A percentile compares a stretch with the other conserved stretches of the same genome.
Conservation (phyloP, 2,797 vertebrate species). For the Bradypodion ventrale region DNA sequence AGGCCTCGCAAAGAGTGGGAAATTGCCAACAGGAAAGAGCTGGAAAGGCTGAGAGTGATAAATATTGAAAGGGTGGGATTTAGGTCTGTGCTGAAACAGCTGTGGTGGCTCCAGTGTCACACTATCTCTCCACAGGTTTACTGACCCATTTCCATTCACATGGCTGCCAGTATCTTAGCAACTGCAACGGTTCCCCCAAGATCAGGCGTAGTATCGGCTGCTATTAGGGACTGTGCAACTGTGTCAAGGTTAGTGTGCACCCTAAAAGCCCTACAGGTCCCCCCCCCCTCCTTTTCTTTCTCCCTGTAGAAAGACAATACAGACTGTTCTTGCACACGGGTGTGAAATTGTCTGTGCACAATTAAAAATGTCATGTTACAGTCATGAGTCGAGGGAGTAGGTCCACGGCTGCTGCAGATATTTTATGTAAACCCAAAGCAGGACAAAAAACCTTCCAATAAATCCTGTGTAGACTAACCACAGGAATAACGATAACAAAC, state of each 20-base stretch:
- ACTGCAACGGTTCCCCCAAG: slow-evolving; percentile 94
- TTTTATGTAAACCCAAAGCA: neutral
- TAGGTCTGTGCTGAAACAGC: slow-evolving; percentile 82
- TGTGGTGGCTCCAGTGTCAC: slow-evolving; percentile 89
- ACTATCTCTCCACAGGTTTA: slow-evolving; percentile 93
- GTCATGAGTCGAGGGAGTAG: neutral
- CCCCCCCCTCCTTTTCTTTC: neutral
- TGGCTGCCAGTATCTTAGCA: slow-evolving; percentile 99
- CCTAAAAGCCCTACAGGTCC: slow-evolving; percentile 72
- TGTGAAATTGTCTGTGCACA: neutral
- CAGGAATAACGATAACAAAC: neutral
- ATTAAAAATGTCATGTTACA: neutral
- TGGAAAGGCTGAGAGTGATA: slow-evolving; percentile 79
- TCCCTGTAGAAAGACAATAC: neutral
- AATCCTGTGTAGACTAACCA: neutral
- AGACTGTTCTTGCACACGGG: neutral
- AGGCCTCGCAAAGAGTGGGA: slow-evolving; percentile 54
- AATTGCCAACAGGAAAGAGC: slow-evolving; percentile 73
- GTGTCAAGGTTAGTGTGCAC: slow-evolving; percentile 81
- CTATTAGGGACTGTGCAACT: slow-evolving; percentile 80
- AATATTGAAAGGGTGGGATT: slow-evolving; percentile 85
- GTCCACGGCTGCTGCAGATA: neutral
- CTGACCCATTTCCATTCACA: slow-evolving; percentile 94
- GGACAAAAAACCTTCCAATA: neutral
- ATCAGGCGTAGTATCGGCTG: slow-evolving; percentile 80